Percentiles rank a stretch among this genome's conserved stretches.
Evolutionary conservation across 2,113 vertebrate species (phyloP).

Genomic region (Nipponia nippon): DNA sequence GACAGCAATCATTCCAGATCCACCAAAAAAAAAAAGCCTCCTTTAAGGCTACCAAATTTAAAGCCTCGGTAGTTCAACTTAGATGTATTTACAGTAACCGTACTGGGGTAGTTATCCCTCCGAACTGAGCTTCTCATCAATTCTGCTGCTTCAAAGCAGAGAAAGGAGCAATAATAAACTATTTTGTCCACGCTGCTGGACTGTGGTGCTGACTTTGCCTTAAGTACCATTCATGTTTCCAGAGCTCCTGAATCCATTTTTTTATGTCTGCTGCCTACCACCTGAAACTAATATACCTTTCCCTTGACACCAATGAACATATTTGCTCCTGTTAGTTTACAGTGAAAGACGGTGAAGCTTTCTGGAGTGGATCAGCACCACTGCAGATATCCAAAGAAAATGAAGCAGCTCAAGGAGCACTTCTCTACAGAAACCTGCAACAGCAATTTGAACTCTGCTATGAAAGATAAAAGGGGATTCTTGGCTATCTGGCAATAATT

Average conservation of each 20-base stretch:
- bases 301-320: not conserved
- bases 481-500: not conserved
- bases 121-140: not conserved
- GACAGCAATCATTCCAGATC: not conserved
- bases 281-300: not conserved
- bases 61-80: not conserved
- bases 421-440: not conserved
- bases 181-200: not conserved
- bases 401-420: not conserved
- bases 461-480: not conserved
- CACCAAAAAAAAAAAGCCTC: not conserved
- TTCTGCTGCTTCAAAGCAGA: not conserved
- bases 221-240: not conserved
- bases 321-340: not conserved
- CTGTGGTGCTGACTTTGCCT: not conserved
- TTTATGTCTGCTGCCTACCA: not conserved
- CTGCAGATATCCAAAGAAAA: not conserved
- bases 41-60: not conserved
- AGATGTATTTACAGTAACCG: not conserved
- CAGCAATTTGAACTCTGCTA: not conserved
- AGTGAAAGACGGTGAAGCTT: not conserved
- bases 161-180: not conserved
- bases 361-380: not conserved
- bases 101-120: not conserved
- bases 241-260: not conserved